A percentile compares a stretch with the other conserved stretches of the same genome.
These are phyloP conservation scores for Atta colombica DNA, from an alignment of 1,140 invertebrate species.

Conservation along the genomic window DNA sequence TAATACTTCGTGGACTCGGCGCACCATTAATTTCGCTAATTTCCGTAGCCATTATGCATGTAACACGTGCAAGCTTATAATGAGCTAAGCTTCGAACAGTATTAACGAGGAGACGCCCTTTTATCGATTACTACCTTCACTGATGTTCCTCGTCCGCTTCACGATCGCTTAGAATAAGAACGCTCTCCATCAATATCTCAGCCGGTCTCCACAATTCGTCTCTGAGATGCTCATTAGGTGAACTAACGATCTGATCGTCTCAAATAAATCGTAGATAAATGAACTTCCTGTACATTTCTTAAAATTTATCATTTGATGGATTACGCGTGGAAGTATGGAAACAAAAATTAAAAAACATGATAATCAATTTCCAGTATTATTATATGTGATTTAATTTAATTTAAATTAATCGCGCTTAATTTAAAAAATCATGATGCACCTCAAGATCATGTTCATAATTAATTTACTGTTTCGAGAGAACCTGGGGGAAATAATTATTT, in stretches of 20 bases:
- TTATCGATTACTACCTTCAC: conserved; percentile 53
- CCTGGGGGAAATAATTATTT: conserved; percentile 23
- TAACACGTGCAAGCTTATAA: conserved; percentile 65
- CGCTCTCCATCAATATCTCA: conserved; percentile 52
- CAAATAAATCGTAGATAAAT: conserved; percentile 17
- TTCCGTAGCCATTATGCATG: conserved; percentile 56
- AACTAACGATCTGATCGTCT: conserved; percentile 38
- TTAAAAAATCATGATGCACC: background rate
- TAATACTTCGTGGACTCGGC: conserved; percentile 60
- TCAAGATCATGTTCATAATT: background rate
- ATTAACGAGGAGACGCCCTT: conserved; percentile 64
- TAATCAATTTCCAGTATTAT: background rate
- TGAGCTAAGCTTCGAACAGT: conserved; percentile 64
- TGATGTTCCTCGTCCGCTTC: conserved; percentile 55
- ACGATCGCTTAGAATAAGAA: conserved; percentile 60
- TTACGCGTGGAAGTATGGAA: background rate
- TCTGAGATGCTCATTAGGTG: conserved; percentile 43
- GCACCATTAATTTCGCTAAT: conserved; percentile 62
- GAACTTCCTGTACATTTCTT: background rate
- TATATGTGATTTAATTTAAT: background rate
- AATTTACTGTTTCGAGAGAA: background rate
- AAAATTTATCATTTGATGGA: background rate
- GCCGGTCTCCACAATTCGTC: conserved; percentile 39
- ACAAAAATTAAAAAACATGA: background rate
- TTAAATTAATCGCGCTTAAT: background rate